Evolutionary conservation across 2,113 vertebrate genomes (phyloP), one percentile per base, ranked within the genome.

Genomic region (Megalops atlanticus): DNA sequence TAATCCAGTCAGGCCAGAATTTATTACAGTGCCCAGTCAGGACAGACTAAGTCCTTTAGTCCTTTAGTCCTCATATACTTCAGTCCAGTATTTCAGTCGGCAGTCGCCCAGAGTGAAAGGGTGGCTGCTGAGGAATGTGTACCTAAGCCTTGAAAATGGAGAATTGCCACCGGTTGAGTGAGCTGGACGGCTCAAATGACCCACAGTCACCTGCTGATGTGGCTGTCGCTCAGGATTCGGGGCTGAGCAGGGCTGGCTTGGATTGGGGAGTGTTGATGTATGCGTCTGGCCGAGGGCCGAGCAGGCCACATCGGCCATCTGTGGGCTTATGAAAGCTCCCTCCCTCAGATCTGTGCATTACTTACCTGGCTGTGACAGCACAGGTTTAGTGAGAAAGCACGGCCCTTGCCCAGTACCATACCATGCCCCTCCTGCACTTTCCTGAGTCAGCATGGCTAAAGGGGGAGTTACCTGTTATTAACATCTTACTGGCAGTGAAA

Each of bases 221-320:
- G 31, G 14, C 8, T 73, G 43, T 11, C 10, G 39, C 31, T 15
- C 24, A 43, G 33, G 15, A 6, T 74, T 10, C n/a, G 41, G 18
- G 27, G 45, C 47, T 41, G 49, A 80, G 39, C 47, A 47, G 24
- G 3, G 58, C 11, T 35, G 40, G 38, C 21, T 43, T 69, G 54
- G 7, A 47, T 69, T 64, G 35, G 45, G 38, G n/a, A 40, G 2
- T 21, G 70, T 14, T 74, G n/a, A 74, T 73, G 71, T 35, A 54
- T 43, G n/a, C n/a, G 33, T n/a, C 43, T 54, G 70, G 47, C 21
- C 1, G 21, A 41, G 18, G n/a, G 7, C 38, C 7, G 38, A 74
- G 24, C 40, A 11, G 36, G n/a, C 41, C 40, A 76, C n/a, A 76
- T 49, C 49, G 18, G 39, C 39, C 72, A 68, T 74, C 80, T 81